These are phyloP conservation scores for Crotalus tigris DNA, from an alignment of 2,113 vertebrate genomes.

Conservation along the genomic window DNA sequence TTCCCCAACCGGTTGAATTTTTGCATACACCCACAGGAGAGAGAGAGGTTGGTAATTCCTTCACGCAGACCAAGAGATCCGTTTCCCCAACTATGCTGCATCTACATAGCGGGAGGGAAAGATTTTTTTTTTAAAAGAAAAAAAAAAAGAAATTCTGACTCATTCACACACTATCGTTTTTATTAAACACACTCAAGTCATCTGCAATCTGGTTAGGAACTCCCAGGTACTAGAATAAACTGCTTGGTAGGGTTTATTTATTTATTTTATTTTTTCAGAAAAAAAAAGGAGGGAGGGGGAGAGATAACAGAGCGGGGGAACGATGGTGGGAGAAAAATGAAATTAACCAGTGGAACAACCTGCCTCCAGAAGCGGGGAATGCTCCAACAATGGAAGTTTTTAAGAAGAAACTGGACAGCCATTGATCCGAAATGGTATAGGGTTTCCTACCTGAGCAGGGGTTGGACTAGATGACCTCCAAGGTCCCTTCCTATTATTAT, in stretches of 20 bases:
- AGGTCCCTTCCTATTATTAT: too few species aligned
- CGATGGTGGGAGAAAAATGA: background rate
- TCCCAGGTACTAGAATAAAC: background rate
- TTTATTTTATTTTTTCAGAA: background rate
- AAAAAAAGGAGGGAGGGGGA: background rate
- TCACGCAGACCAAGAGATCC: background rate
- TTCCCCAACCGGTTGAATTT: background rate
- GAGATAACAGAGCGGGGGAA: background rate
- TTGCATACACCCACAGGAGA: background rate
- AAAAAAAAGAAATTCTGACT: background rate
- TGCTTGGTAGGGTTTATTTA: background rate
- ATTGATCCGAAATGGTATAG: too few species aligned
- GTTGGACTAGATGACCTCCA: too few species aligned
- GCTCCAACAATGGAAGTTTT: too few species aligned
- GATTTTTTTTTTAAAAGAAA: background rate
- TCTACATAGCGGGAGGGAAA: rapidly evolving
- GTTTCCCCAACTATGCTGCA: background rate
- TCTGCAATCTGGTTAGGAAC: constrained; percentile 1
- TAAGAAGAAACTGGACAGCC: too few species aligned
- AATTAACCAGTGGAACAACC: too few species aligned
- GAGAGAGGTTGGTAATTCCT: background rate
- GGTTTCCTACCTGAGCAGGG: too few species aligned
- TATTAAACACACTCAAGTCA: constrained; percentile 12
- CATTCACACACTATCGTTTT: constrained; percentile 10
- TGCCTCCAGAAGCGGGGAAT: too few species aligned